Conservation (phyloP, 2,888 invertebrate species). For the Gerosis bhagava region DNA sequence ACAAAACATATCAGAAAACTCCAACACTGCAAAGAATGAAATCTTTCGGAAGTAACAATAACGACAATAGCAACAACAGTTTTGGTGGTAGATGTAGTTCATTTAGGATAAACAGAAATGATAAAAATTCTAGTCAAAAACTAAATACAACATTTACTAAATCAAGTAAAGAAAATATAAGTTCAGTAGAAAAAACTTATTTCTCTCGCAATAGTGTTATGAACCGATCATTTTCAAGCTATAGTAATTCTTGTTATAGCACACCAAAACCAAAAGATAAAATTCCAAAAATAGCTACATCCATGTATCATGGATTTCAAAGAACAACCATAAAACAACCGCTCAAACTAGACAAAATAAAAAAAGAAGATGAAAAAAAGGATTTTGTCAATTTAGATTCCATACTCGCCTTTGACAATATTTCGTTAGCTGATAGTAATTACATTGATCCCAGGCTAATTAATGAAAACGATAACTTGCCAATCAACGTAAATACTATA, state of each 20-base stretch:
- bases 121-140: constrained; percentile 71
- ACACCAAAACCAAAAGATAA: constrained; percentile 75
- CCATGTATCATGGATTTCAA: constrained; percentile 75
- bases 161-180: constrained; percentile 75
- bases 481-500: constrained; percentile 80
- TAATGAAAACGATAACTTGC: constrained; percentile 87
- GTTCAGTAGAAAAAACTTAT: constrained; percentile 57
- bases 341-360: constrained; percentile 72
- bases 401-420: constrained; percentile 65
- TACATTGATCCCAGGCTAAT: constrained; percentile 84
- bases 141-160: constrained; percentile 73
- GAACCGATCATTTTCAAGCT: constrained; percentile 73
- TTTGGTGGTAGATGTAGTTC: constrained; percentile 73
- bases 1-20: constrained; percentile 78
- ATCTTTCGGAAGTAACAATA: constrained; percentile 71
- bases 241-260: constrained; percentile 66
- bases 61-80: constrained; percentile 56
- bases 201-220: constrained; percentile 67
- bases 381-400: constrained; percentile 74
- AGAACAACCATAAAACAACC: constrained; percentile 69
- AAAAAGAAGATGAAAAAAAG: constrained; percentile 62
- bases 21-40: constrained; percentile 76
- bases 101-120: constrained; percentile 69
- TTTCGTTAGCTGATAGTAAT: constrained; percentile 75
- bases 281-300: constrained; percentile 74